A percentile compares a stretch with the other conserved stretches of the same genome.
These are phyloP conservation scores for Centropyge bicolor DNA, from an alignment of 2,797 vertebrate genomes.

Conservation along the genomic window DNA sequence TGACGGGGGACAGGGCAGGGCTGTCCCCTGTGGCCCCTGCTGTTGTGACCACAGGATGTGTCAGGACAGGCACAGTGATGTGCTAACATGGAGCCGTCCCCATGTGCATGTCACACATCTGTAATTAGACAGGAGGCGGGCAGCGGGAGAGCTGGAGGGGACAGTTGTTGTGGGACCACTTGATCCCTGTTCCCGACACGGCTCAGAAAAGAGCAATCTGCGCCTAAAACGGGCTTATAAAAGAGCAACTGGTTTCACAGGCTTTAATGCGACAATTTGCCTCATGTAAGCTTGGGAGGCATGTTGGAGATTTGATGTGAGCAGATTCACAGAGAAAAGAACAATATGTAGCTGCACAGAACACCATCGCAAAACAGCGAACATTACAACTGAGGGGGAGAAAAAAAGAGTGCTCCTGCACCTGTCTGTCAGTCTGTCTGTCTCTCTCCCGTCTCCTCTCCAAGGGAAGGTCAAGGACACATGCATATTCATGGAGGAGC, in stretches of 20 bases:
- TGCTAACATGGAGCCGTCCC: slow-evolving; percentile 81
- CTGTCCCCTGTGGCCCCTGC: slow-evolving; percentile 77
- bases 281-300: slow-evolving; percentile 33
- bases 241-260: slow-evolving; percentile 77
- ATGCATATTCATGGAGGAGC: slow-evolving; percentile 97
- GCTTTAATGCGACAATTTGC: slow-evolving; percentile 60
- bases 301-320: slow-evolving; percentile 50
- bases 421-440: slow-evolving; percentile 67
- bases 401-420: slow-evolving; percentile 33
- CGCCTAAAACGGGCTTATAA: slow-evolving; percentile 63
- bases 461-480: slow-evolving; percentile 94
- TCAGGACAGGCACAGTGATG: slow-evolving; percentile 81
- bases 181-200: slow-evolving; percentile 60
- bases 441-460: slow-evolving; percentile 54
- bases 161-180: slow-evolving; percentile 66
- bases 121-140: slow-evolving; percentile 82
- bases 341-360: neutral
- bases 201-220: slow-evolving; percentile 76
- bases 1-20: slow-evolving; percentile 82
- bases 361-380: slow-evolving; percentile 11
- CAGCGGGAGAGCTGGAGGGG: slow-evolving; percentile 72
- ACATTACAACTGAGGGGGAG: slow-evolving; percentile 17
- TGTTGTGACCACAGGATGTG: slow-evolving; percentile 80
- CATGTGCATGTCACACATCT: slow-evolving; percentile 81
- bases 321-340: slow-evolving; percentile 7